phyloP scores from a whole-genome alignment of 2,113 vertebrate genomes.

The Antechinus stuartii region DNA sequence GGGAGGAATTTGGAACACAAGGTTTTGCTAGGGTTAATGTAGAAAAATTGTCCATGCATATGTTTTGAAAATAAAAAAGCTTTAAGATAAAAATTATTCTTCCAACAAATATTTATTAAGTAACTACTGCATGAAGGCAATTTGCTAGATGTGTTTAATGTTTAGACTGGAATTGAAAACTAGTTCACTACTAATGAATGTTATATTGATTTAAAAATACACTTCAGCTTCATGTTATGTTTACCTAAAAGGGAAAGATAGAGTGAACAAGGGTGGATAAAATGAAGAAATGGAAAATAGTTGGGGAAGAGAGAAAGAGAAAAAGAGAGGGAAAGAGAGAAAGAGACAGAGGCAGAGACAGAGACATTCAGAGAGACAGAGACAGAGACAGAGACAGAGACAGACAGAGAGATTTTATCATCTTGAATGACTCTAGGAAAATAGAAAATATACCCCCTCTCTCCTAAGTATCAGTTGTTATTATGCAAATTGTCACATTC shows the following conservation, averaged over 20 bases:
- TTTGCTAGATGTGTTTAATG: not conserved
- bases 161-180: not conserved
- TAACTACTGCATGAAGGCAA: not conserved
- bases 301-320: too few relatives aligned
- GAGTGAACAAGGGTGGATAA: not conserved
- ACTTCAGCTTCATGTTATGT: not conserved
- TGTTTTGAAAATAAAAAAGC: too few relatives aligned
- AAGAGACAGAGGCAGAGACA: too few relatives aligned
- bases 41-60: too few relatives aligned
- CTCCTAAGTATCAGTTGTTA: not conserved
- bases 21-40: too few relatives aligned
- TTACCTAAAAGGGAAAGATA: not conserved
- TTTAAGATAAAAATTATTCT: not conserved
- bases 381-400: too few relatives aligned
- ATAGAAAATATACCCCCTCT: not conserved
- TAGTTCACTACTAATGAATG: not conserved
- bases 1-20: too few relatives aligned
- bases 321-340: too few relatives aligned
- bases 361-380: too few relatives aligned
- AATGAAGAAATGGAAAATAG: not conserved
- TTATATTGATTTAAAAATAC: not conserved
- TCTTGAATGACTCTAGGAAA: not conserved
- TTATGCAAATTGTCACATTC: not conserved
- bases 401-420: not conserved
- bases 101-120: not conserved